Evolutionary conservation across 2,888 invertebrate species (phyloP), one percentile per base, ranked within the genome.

Genomic region (Digitonthophagus gazella): DNA sequence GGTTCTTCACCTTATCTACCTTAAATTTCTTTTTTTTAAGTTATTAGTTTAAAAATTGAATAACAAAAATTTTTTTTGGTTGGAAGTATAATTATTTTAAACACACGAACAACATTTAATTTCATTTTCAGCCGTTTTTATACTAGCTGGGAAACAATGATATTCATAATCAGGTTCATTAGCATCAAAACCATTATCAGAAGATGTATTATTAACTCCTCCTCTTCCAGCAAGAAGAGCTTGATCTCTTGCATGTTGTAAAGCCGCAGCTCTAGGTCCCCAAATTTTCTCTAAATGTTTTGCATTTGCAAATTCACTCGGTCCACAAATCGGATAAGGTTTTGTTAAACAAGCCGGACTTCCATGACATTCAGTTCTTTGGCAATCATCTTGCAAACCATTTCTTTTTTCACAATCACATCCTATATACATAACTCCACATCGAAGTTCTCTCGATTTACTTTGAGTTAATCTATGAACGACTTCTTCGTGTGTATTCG

Each of bases 351-450:
- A 86, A 20, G 80, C 81, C 0, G 84, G 84, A 3, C 83, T 80
- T 55, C 86, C 86, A 67, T 83, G 84, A 73, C 88, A 88, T 22
- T 82, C 80, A 0, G 83, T 82, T 66, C 88, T 81, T 0, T 83
- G 86, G 75, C 88, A 89, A 71, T 87, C 85, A 68, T 88, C 85
- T 76, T 89, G 88, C 16, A 88, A 80, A 3, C 89, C 88, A 74
- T 88, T 87, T 6, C 85, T 81, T 75, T 84, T 85, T 71, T 86
- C 84, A 76, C 88, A 89, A 58, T 86, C 85, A 73, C 88, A 89
- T 54, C 85, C 86, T 8, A 84, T 82, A 71, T 86, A 85, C 72
- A 88, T 81, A 67, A 85, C 81, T 54, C 87, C 83, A 54, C 80
- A 83, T 2, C 85, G 82, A 56, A 88, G 76, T 77, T 89, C 89